A percentile compares a stretch with the other conserved stretches of the same genome.
Conservation (phyloP, 2,888 invertebrate genomes). For the Plagiodera versicolora region DNA sequence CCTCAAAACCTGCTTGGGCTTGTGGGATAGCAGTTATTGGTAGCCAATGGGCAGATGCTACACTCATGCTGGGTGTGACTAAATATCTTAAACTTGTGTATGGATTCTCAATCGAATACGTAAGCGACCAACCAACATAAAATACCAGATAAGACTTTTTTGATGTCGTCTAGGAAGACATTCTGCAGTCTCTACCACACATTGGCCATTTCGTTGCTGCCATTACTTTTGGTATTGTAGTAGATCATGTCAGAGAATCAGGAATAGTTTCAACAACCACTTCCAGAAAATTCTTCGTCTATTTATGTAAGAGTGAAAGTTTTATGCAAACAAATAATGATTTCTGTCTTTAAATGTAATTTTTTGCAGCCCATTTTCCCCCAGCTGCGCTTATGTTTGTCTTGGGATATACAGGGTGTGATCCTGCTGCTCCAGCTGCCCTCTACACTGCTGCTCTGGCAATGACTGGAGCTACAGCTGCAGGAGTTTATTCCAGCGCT, state of each 20-base stretch:
- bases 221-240: conserved; percentile 60
- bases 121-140: conserved; percentile 39
- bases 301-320: conserved; percentile 55
- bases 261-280: conserved; percentile 61
- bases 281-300: conserved; percentile 60
- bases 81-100: conserved; percentile 63
- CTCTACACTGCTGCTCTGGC: conserved; percentile 61
- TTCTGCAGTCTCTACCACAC: conserved; percentile 60
- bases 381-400: conserved; percentile 62
- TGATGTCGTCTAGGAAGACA: conserved; percentile 54
- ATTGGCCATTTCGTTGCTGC: conserved; percentile 62
- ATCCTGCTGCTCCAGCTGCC: conserved; percentile 60
- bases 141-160: not conserved
- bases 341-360: no score
- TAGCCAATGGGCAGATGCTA: conserved; percentile 64
- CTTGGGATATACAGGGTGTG: conserved; percentile 63
- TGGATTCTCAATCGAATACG: conserved; percentile 62
- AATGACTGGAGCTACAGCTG: conserved; percentile 61
- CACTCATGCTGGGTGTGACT: conserved; percentile 61
- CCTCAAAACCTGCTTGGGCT: conserved; percentile 63
- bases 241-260: conserved; percentile 60
- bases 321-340: no score
- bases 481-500: conserved; percentile 62
- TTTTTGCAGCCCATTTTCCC: conserved; percentile 58
- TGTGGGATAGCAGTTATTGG: conserved; percentile 63